Evolutionary conservation across 2,888 invertebrate genomes (phyloP), one percentile per base, ranked within the genome.

Genomic region (Himalopsyche japonica): DNA sequence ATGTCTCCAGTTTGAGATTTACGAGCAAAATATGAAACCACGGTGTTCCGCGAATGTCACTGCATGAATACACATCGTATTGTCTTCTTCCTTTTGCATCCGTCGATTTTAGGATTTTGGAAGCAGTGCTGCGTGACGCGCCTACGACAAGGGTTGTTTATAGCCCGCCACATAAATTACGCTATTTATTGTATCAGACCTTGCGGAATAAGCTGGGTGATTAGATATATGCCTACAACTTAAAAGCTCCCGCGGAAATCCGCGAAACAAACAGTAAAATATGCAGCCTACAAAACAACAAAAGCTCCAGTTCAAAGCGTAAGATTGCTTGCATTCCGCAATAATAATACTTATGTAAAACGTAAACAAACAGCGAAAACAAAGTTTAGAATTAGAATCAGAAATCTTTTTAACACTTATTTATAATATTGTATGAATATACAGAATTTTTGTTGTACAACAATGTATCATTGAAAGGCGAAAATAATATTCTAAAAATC

Each of bases 101-200:
- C 43, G 15, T 70, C 12, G 27, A 70, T 70, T 70, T 70, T 12
- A 27, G 70, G 70, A 70, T 70, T 30, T 82, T 79, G 77, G 47
- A 34, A 64, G 64, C 76, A 84, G 48, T 78, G 81, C 49, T 34
- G 82, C 79, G 79, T 79, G 77, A 34, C 27, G 79, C 79, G 27
- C 77, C 76, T 64, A 79, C 81, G 84, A 84, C 84, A 81, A 57
- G 84, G 80, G 78, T 79, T 79, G 79, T 84, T 82, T 82, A 79
- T 79, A 48, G 49, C 43, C 80, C 34, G 82, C 82, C 64, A 82
- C 76, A 84, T 76, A 82, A 84, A 84, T 84, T 84, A 82, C 43
- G 37, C 57, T 32, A 83, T 80, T 79, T 48, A 82, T 77, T 82
- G 82, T 48, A 79, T 80, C 78, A 79, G 64, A 32, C 49, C 84